Evolutionary conservation across 2,888 invertebrate genomes (phyloP), one percentile per base, ranked within the genome.

Genomic region (Xestobium rufovillosum): DNA sequence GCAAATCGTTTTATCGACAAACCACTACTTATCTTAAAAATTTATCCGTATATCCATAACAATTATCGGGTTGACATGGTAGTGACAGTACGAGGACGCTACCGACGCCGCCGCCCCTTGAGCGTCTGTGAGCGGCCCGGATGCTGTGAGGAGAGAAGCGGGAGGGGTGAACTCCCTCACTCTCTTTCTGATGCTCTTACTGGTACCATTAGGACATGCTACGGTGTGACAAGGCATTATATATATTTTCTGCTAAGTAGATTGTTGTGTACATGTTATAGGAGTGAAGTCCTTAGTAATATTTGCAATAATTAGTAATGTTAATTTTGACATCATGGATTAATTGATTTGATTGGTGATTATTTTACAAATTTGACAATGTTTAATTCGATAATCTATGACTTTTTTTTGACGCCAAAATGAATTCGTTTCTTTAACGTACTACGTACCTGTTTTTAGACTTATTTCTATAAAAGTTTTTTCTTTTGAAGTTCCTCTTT

Each of bases 81-180:
- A 50, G 53, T 60, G 58, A 59, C 58, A 60, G 53, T 43, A 52
- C 45, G 54, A 50, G 51, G 51, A 53, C 55, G 58, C 56, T 52
- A 45, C 51, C 56, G 58, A 60, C 63, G 63, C 55, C 63, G 62
- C 63, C 65, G 63, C 63, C 63, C 63, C 59, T 56, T 56, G 45
- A 56, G 55, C 60, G 55, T 60, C 61, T 55, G 54, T 56, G 56
- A 53, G 52, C 55, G 52, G 52, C 55, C 54, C 53, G 61, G 61
- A 62, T 61, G 55, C 62, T 60, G 60, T 49, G 54, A 55, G 51
- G 56, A 54, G 49, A 42, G 47, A 36, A 32, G 34, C 41, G 51
- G 47, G 49, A 53, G 53, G 56, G 57, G 51, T 49, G 48, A 44
- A 37, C 41, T 48, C 48, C 50, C 53, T 52, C 49, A 45, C 54